Evolutionary conservation across 2,113 vertebrate species (phyloP), one percentile per base, ranked within the genome.

Genomic region (Prietella phreatophila): DNA sequence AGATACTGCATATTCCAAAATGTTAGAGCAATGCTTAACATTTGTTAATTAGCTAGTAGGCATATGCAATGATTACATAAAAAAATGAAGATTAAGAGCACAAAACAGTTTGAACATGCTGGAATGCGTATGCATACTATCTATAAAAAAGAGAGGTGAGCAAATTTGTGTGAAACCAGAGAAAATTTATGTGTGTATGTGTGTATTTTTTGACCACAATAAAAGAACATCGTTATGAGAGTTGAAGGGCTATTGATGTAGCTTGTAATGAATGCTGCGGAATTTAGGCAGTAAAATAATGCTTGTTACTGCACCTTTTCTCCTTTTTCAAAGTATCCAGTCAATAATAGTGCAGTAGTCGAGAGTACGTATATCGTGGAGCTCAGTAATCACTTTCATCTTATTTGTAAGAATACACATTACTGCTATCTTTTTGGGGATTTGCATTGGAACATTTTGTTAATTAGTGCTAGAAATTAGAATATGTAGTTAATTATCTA

Each of bases 371-470:
- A 10, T 50, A 50, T 20, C 3, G 10, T 25, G 9, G 50, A 19
- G 30, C 80, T 82, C 33, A 2, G 20, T 82, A 60, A 82, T 60
- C 33, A 33, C 56, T 2, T 60, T 82, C 56, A 82, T 82, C 56
- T 36, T n/a, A 81, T 81, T 58, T 25, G 33, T 61, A 82, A 39
- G 33, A 58, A 60, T 82, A 27, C 56, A 39, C 80, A 60, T 60
- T 82, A 61, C 33, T 25, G 56, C 56, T 61, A 60, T 60, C 56
- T 60, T 82, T 60, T 27, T 25, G 4, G 0, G 4, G 20, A 82
- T 82, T 81, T 81, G 78, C 78, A 81, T 36, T 20, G 1, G 78
- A 81, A 81, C 80, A 82, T 82, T 82, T 36, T 82, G 80, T 39
- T 39, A 58, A 82, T 82, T 82, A 20, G 53, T 20, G n/a, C 78